Evolutionary conservation across 1,140 invertebrate species (phyloP), one percentile per base, ranked within the genome.

Genomic region (Capitella teleta): DNA sequence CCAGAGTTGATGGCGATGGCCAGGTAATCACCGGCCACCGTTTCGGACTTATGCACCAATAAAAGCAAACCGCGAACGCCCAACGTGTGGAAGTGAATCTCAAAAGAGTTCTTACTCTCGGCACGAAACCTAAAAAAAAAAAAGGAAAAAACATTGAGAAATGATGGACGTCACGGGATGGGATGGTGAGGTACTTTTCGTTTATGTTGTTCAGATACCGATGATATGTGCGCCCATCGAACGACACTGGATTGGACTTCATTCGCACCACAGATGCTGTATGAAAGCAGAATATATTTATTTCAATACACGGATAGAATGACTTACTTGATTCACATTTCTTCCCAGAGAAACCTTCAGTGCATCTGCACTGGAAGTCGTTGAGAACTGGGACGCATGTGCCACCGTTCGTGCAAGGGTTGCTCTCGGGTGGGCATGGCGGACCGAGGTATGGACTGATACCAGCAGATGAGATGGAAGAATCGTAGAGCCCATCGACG

Each of bases 391-490:
- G 83, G 26, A 84, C 68, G 70, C 85, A 88, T 37, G 82, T 73
- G 0, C 84, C 84, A 28, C 81, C 80, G 68, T 87, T 86, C 46
- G 77, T 73, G 67, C 85, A 88, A 10, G 82, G 82, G 43, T 72
- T 73, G 18, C 68, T 49, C 42, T 72, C 72, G n/a, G 66, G 46
- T 36, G 66, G 78, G 72, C 85, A 87, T 0, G 84, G 84, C 28
- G 78, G 73, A 19, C 83, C 83, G 51, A 77, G 75, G 66, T 85
- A 86, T 38, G 76, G 72, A 16, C 74, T 71, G 0, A 83, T 76
- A 54, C 78, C 75, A 28, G 67, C 53, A 18, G 63, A 61, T n/a
- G 64, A 61, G 8, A 59, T 58, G 1, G 74, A 67, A 21, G 60
- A 56, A 14, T 61, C 57, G 42, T 70, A 58, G 23, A 75, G 59